Percentiles rank a stretch among this genome's conserved stretches.
These are phyloP conservation scores for Spondyliosoma cantharus DNA, from an alignment of 2,797 vertebrate genomes.

Conservation along the genomic window DNA sequence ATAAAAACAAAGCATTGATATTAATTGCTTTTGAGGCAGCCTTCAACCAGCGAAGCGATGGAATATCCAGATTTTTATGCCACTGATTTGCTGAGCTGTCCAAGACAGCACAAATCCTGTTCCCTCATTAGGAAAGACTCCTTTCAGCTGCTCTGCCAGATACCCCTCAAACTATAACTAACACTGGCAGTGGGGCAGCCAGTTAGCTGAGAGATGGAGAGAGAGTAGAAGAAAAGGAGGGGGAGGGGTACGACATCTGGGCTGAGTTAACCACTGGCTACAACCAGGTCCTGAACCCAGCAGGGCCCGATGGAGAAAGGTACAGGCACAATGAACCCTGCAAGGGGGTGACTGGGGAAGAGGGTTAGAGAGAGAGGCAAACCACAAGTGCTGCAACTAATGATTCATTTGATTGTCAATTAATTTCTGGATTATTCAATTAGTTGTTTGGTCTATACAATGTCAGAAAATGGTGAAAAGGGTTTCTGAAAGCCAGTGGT, in stretches of 20 bases:
- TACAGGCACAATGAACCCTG: conserved; percentile 22
- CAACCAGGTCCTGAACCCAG: conserved; percentile 67
- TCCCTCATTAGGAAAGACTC: conserved; percentile 67
- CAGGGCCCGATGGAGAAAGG: conserved; percentile 48
- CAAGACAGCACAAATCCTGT: conserved; percentile 40
- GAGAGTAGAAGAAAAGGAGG: conserved; percentile 35
- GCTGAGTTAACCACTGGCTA: conserved; percentile 67
- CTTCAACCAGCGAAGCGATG: conserved; percentile 40
- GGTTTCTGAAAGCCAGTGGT: too few species aligned
- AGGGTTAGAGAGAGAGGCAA: conserved; percentile 38
- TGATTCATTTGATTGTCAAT: too few species aligned
- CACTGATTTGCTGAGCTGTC: conserved; percentile 47
- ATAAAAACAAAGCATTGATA: conserved; percentile 31
- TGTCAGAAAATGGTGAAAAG: too few species aligned
- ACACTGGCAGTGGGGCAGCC: conserved; percentile 52
- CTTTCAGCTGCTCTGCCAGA: conserved; percentile 50
- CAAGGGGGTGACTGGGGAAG: conserved; percentile 17
- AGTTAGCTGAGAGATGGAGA: conserved; percentile 63
- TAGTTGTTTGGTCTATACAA: too few species aligned
- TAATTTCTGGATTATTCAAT: too few species aligned
- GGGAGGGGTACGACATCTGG: conserved; percentile 66
- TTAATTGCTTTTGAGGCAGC: conserved; percentile 38
- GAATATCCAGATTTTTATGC: conserved; percentile 58
- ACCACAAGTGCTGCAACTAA: conserved; percentile 6
- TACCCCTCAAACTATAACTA: conserved; percentile 51